These are phyloP conservation scores for Xyrauchen texanus DNA, from an alignment of 2,113 vertebrate genomes.

Conservation along the genomic window DNA sequence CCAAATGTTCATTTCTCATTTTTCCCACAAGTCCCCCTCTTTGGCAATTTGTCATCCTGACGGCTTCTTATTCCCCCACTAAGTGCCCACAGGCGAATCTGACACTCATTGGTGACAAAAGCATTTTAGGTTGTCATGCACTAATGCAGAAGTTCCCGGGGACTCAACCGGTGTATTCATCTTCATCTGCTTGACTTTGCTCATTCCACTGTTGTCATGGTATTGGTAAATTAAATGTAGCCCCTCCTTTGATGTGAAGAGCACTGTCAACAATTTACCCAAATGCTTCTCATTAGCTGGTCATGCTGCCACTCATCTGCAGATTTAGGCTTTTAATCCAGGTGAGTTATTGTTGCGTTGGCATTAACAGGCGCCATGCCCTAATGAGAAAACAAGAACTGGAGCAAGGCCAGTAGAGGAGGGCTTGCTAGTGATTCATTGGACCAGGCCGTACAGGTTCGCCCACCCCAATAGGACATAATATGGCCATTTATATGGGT, in stretches of 20 bases:
- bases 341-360: slow-evolving; percentile 80
- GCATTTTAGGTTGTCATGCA: slow-evolving; percentile 81
- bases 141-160: slow-evolving; percentile 80
- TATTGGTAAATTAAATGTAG: slow-evolving; percentile 83
- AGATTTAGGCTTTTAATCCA: slow-evolving; percentile 76
- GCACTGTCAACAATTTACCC: slow-evolving; percentile 85
- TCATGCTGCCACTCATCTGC: slow-evolving; percentile 73
- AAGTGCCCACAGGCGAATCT: slow-evolving; percentile 74
- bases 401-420: slow-evolving; percentile 51
- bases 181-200: slow-evolving; percentile 82
- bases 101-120: slow-evolving; percentile 80
- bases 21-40: slow-evolving; percentile 49
- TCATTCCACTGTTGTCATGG: slow-evolving; percentile 77
- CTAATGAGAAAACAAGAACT: slow-evolving; percentile 61
- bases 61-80: slow-evolving; percentile 57
- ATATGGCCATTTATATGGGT: slow-evolving; percentile 74
- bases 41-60: slow-evolving; percentile 62
- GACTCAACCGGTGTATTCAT: slow-evolving; percentile 77
- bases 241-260: slow-evolving; percentile 68
- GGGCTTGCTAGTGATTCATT: slow-evolving; percentile 56
- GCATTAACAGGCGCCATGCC: slow-evolving; percentile 27
- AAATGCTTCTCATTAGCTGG: slow-evolving; percentile 81
- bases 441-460: slow-evolving; percentile 46
- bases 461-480: slow-evolving; percentile 70
- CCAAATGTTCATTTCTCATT: slow-evolving; percentile 55